These are phyloP conservation scores for Thalassoma bifasciatum DNA, from an alignment of 2,113 vertebrate species.

Conservation along the genomic window DNA sequence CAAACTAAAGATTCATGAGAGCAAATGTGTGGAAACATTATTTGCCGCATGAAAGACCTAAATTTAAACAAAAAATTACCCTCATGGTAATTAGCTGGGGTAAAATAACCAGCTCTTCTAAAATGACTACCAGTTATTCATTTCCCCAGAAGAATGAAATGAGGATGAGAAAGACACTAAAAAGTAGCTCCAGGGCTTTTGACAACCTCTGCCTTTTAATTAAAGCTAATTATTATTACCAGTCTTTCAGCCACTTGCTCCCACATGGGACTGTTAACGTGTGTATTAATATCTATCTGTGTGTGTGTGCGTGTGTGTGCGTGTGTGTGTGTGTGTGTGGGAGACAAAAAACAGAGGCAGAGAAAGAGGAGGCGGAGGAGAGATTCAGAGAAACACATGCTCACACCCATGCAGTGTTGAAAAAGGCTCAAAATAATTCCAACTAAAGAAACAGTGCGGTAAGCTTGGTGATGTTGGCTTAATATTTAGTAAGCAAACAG, in stretches of 20 bases:
- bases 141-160: conserved; percentile 33
- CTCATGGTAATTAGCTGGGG: conserved; percentile 25
- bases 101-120: conserved; percentile 35
- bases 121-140: conserved; percentile 26
- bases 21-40: neutral
- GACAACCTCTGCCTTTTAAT: conserved; percentile 59
- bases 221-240: conserved; percentile 64
- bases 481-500: neutral
- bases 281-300: conserved; percentile 14
- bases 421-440: conserved; percentile 26
- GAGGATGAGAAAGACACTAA: conserved; percentile 22
- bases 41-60: conserved; percentile 11
- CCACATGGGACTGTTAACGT: conserved; percentile 25
- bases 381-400: conserved; percentile 6
- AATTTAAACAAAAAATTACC: conserved; percentile 23
- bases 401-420: conserved; percentile 17
- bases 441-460: conserved; percentile 10
- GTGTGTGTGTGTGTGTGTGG: conserved; percentile 7
- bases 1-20: neutral
- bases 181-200: conserved; percentile 10
- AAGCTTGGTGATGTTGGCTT: neutral
- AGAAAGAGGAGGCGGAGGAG: neutral
- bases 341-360: neutral
- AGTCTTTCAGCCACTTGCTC: conserved; percentile 31
- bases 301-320: conserved; percentile 15